Evolutionary conservation across 2,888 invertebrate genomes (phyloP).

Genomic region (Tetropium fuscum): DNA sequence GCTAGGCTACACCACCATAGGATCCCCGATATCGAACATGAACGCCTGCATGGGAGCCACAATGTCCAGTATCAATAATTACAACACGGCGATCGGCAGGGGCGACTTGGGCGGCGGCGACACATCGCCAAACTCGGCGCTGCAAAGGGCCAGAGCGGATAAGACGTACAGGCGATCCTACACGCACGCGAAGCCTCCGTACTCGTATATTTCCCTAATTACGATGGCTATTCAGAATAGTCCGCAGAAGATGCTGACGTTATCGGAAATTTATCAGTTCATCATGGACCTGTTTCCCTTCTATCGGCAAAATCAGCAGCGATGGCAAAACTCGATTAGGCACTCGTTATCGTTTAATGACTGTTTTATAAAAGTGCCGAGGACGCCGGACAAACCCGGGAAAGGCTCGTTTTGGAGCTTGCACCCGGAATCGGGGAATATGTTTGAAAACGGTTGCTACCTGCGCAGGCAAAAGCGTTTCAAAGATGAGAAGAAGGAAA

Average conservation of each 20-base stretch:
- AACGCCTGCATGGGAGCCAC: conserved; percentile 74
- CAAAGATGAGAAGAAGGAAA: conserved; percentile 97
- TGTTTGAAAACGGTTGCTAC: conserved; percentile 99
- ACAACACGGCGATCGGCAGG: conserved; percentile 69
- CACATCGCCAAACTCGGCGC: conserved; percentile 82
- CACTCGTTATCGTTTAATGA: conserved; percentile 99
- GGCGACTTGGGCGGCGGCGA: conserved; percentile 74
- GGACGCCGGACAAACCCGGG: conserved; percentile 97
- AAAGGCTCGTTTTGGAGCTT: conserved; percentile 99
- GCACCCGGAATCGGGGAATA: conserved; percentile 98
- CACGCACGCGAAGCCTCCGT: conserved; percentile 98
- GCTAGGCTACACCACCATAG: conserved; percentile 73
- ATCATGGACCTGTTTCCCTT: conserved; percentile 99
- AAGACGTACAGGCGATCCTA: conserved; percentile 95
- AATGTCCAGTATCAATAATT: conserved; percentile 74
- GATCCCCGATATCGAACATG: conserved; percentile 78
- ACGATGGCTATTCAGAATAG: conserved; percentile 99
- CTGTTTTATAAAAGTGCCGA: conserved; percentile 98
- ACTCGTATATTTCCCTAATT: conserved; percentile 98
- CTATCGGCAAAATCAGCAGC: conserved; percentile 98
- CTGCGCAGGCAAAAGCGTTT: conserved; percentile 97
- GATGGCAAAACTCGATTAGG: conserved; percentile 99
- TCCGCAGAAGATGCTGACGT: conserved; percentile 94
- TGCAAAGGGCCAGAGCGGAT: conserved; percentile 86
- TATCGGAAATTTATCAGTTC: conserved; percentile 99